Evolutionary conservation across 92 coral and sea anemone species (phyloP).

Genomic region (Isaurus tuberculatus): DNA sequence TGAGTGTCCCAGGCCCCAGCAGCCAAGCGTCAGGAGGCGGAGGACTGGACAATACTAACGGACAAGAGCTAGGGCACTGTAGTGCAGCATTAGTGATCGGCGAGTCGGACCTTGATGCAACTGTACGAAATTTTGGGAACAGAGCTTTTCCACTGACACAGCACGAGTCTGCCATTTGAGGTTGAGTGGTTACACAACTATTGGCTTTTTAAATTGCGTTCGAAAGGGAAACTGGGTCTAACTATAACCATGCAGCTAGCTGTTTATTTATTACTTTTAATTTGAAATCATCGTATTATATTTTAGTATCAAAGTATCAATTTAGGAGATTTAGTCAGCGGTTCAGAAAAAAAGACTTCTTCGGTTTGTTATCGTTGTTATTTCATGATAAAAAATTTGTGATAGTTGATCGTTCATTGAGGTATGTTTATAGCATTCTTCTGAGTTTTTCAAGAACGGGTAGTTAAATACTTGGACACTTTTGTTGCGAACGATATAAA

Average conservation of each 20-base stretch:
- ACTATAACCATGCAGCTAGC: neutral
- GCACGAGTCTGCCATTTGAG: slow-evolving; percentile 44
- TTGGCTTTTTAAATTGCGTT: neutral
- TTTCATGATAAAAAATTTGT: too few relatives aligned
- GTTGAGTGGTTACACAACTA: neutral
- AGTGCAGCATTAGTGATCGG: slow-evolving; percentile 19
- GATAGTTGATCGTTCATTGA: too few relatives aligned
- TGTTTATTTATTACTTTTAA: neutral
- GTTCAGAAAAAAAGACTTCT: too few relatives aligned
- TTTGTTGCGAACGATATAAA: too few relatives aligned
- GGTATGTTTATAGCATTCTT: too few relatives aligned
- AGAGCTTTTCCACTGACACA: slow-evolving; percentile 24
- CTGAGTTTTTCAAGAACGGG: too few relatives aligned
- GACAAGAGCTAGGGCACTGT: slow-evolving; percentile 29
- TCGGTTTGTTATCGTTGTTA: too few relatives aligned
- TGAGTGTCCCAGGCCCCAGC: slow-evolving; percentile 35
- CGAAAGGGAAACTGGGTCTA: too few relatives aligned
- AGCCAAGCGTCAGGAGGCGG: neutral
- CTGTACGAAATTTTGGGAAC: slow-evolving; percentile 7
- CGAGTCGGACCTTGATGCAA: slow-evolving; percentile 26
- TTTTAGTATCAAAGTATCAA: too few relatives aligned
- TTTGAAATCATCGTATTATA: too few relatives aligned
- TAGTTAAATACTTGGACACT: too few relatives aligned
- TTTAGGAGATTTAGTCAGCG: too few relatives aligned
- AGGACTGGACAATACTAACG: slow-evolving; percentile 18